Percentiles rank a stretch among this genome's conserved stretches.
Evolutionary conservation across 2,113 vertebrate species (phyloP).

Genomic region (Podilymbus podiceps): DNA sequence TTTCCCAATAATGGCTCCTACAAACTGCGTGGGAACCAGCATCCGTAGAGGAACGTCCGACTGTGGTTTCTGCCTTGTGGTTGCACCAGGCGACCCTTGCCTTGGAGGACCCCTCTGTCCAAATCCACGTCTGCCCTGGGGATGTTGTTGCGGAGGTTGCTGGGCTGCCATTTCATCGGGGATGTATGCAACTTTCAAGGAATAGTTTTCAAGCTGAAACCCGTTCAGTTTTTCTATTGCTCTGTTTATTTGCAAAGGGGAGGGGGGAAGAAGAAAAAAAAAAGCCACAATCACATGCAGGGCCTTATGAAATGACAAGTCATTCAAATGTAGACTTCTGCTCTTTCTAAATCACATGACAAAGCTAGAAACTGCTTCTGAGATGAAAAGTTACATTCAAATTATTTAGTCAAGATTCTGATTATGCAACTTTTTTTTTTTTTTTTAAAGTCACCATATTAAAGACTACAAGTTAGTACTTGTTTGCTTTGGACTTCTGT

Average conservation of each 20-base stretch:
- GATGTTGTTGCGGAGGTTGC: slow-evolving; percentile 65
- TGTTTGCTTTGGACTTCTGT: background rate
- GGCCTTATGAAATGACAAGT: background rate
- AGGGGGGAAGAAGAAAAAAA: background rate
- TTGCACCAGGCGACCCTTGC: slow-evolving; percentile 84
- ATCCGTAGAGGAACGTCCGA: slow-evolving; percentile 91
- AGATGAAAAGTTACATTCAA: background rate
- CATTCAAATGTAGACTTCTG: background rate
- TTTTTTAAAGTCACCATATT: background rate
- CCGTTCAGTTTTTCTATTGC: slow-evolving; percentile 96
- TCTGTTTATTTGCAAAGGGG: slow-evolving; percentile 68
- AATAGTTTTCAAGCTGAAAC: slow-evolving; percentile 92
- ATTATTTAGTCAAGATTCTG: background rate
- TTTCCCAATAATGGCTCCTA: slow-evolving; percentile 97
- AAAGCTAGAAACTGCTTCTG: background rate
- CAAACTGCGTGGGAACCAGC: slow-evolving; percentile 95
- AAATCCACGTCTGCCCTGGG: slow-evolving; percentile 84
- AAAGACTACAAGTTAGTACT: slow-evolving; percentile 29
- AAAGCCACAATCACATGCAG: background rate
- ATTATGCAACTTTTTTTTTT: background rate
- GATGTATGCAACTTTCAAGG: slow-evolving; percentile 95
- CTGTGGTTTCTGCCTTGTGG: slow-evolving; percentile 86
- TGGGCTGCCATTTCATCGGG: slow-evolving; percentile 87
- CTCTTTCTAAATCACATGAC: background rate
- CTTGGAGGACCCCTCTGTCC: slow-evolving; percentile 85